Evolutionary conservation across 1,140 invertebrate species (phyloP), one percentile per base, ranked within the genome.

Genomic region (Magallana ariakensis): DNA sequence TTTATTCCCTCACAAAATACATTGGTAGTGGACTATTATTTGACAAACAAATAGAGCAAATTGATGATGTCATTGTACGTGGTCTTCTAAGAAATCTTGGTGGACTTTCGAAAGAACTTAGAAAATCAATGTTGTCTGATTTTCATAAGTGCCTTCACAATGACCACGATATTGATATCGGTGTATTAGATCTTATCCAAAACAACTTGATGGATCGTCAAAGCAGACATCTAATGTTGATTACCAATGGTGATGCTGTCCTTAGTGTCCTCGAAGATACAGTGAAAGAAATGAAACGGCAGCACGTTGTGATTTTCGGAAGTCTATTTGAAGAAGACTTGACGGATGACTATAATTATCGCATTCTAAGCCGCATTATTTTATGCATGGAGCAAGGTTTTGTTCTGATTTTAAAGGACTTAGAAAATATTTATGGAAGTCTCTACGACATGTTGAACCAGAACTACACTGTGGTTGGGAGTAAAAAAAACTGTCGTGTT

Each of bases 401-500:
- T 70, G 89, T 91, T 54, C 58, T 93, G 9, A 90, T 93, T 7
- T 70, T 93, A 33, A 90, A 92, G 84, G 92, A 92, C 80, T 66
- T 92, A 15, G 92, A 93, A 57, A 91, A 85, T 57, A 92, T 93
- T 26, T 93, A 93, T 86, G 92, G 92, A 33, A 93, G 92, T 86
- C 57, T 93, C 0, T 93, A 93, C 89, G 92, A 93, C 75, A 92
- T 92, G 89, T 53, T 93, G 0, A 93, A 93, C 86, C 92, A 93
- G 56, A 92, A 93, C 82, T 92, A 92, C 58, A 90, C 90, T 16
- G 60, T 89, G 58, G 91, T 92, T 80, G 92, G 92, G 11, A 87
- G 90, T 53, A 93, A 92, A 53, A 92, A 91, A 54, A 89, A 90
- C 56, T 92, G 91, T 83, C 80, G 91, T 80, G 87, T 93, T 11